Base-by-base conservation (phyloP, 2,888 invertebrate genomes). In the Cephus runcator region DNA sequence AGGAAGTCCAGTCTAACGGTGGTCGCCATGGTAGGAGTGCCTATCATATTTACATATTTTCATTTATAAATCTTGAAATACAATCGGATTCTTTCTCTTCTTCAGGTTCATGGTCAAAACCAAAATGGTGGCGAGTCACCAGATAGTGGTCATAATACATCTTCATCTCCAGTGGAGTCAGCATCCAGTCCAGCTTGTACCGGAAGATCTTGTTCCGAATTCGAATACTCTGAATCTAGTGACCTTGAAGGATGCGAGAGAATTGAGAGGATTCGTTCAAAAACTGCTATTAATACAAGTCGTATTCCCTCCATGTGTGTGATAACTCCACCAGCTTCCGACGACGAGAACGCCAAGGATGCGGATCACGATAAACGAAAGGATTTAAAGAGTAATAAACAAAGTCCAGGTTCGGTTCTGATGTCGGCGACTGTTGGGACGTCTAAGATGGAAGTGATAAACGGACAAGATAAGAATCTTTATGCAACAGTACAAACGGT, bases 251-350 rank as follows among this genome's bases (percentile, higher is more conserved):
- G 96, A n/a, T 95, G 96, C 35, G 97, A 97, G 88, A 93, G 97
- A 87, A 96, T 96, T 86, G 97, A 97, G 91, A 93, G 97, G 84
- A 96, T 97, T 82, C 93, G 97, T 80, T 95, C 95, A 73, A 98
- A 97, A 92, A 98, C 97, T 0, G 95, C 96, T 1, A 96, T 98
- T 73, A 97, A 96, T 87, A 96, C 96, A 76, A 96, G 96, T 85
- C 94, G 97, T 84, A 98, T 98, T 88, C 98, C 98, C 1, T 97
- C 97, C 9, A 96, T 98, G 95, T 98, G 97, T 91, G 97, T 97
- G 3, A 97, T 97, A 75, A 97, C 97, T 30, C 97, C 97, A 6
- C 95, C 95, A 0, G 96, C 96, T 81, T 97, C 97, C 82, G 97
- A 97, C 85, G 97, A 97, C 87, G 97, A 97, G 90, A 95, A 95